A percentile compares a stretch with the other conserved stretches of the same genome.
Evolutionary conservation across 2,888 invertebrate species (phyloP).

Genomic region (Oegoconia quadripuncta): DNA sequence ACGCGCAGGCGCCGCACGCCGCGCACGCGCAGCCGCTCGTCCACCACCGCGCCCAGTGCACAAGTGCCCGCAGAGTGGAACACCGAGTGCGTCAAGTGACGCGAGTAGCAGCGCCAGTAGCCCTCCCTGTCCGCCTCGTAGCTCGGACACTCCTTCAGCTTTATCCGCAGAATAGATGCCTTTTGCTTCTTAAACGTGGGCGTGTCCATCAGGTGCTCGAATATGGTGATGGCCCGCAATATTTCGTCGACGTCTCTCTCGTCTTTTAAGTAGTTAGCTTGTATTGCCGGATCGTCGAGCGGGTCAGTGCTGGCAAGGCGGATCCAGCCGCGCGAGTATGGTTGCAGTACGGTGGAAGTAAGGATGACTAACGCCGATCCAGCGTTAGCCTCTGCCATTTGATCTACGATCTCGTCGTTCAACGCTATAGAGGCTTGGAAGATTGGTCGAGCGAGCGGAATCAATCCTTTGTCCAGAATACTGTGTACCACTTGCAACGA

Average conservation of each 20-base stretch:
- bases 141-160: constrained; percentile 37
- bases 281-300: constrained; percentile 34
- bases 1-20: constrained; percentile 40
- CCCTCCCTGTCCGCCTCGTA: constrained; percentile 11
- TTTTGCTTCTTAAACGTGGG: constrained; percentile 25
- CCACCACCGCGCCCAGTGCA: constrained; percentile 41
- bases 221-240: constrained; percentile 34
- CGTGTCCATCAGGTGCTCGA: constrained; percentile 37
- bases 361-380: constrained; percentile 32
- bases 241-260: constrained; percentile 39
- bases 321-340: constrained; percentile 42
- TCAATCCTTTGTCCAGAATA: constrained; percentile 32
- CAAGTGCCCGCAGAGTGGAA: constrained; percentile 49
- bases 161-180: constrained; percentile 32
- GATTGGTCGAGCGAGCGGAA: constrained; percentile 18
- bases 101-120: constrained; percentile 53
- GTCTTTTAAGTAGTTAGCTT: constrained; percentile 44
- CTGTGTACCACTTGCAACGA: constrained; percentile 42
- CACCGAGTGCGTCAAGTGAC: constrained; percentile 46
- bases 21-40: constrained; percentile 39
- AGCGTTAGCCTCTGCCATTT: constrained; percentile 32
- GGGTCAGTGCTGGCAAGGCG: constrained; percentile 41
- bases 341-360: constrained; percentile 39
- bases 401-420: constrained; percentile 28
- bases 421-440: constrained; percentile 25